Percentiles rank a stretch among this genome's conserved stretches.
Evolutionary conservation across 1,140 invertebrate species (phyloP).

Genomic region (Microvelia longipes): DNA sequence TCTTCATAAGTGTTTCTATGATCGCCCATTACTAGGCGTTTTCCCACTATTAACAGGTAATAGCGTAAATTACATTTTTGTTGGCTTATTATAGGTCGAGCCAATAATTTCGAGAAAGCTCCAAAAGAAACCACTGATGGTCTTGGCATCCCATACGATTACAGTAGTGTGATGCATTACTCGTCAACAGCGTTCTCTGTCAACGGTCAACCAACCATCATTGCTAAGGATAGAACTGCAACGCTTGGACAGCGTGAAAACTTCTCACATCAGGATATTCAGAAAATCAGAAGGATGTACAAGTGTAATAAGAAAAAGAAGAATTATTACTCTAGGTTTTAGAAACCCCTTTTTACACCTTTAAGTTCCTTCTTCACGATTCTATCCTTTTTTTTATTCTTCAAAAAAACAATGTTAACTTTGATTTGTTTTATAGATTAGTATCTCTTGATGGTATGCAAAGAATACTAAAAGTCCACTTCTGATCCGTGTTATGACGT

Average conservation of each 20-base stretch:
- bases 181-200: conserved; percentile 56
- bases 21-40: too few relatives aligned
- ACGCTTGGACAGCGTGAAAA: conserved; percentile 48
- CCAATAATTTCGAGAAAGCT: conserved; percentile 50
- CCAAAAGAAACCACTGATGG: conserved; percentile 35
- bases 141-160: conserved; percentile 57
- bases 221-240: conserved; percentile 34
- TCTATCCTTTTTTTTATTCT: too few relatives aligned
- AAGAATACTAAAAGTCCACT: too few relatives aligned
- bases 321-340: not conserved
- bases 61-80: too few relatives aligned
- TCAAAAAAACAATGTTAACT: too few relatives aligned
- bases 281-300: conserved; percentile 61
- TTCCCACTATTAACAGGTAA: too few relatives aligned
- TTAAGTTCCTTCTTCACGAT: too few relatives aligned
- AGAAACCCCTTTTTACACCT: too few relatives aligned
- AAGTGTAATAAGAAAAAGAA: conserved; percentile 37
- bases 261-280: conserved; percentile 51
- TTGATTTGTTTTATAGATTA: too few relatives aligned
- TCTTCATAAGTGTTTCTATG: too few relatives aligned
- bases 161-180: conserved; percentile 72
- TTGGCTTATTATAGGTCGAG: not conserved
- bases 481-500: too few relatives aligned
- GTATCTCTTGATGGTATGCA: too few relatives aligned
- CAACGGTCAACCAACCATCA: conserved; percentile 53